Evolutionary conservation across 92 coral and sea anemone species (phyloP).

Genomic region (Porites divaricata): DNA sequence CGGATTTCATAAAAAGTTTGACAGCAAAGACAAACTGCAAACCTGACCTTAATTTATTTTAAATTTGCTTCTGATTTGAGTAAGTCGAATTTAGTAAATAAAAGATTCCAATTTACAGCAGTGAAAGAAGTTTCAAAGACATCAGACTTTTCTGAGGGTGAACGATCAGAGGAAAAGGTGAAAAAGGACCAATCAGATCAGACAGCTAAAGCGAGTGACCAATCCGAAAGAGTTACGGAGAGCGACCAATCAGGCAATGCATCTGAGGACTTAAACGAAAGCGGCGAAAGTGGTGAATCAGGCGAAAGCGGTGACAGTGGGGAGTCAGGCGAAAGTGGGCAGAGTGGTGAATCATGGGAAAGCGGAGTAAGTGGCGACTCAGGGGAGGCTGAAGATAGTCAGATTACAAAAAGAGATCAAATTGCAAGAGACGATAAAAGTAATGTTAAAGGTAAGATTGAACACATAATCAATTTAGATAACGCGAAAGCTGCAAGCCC

Average conservation of each 20-base stretch:
- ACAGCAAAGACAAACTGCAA: too few species aligned
- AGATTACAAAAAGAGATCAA: conserved; percentile 26
- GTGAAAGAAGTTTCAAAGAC: not conserved
- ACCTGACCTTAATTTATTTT: too few species aligned
- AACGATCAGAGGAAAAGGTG: not conserved
- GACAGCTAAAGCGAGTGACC: not conserved
- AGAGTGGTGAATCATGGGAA: conserved; percentile 46
- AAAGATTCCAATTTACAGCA: not conserved
- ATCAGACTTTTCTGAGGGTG: conserved; percentile 25
- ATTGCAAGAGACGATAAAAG: conserved; percentile 17
- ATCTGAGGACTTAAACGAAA: conserved; percentile 33
- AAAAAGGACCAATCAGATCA: not conserved
- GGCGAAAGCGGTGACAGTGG: conserved; percentile 49
- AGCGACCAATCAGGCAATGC: conserved; percentile 45
- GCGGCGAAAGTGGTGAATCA: conserved; percentile 37
- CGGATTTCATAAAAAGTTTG: too few species aligned
- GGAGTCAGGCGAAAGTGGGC: conserved; percentile 46
- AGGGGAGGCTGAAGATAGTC: conserved; percentile 34
- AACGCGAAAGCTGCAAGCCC: not conserved
- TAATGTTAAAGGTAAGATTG: not conserved
- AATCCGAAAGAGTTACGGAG: conserved; percentile 14
- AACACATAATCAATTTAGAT: not conserved
- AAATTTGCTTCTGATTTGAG: too few species aligned
- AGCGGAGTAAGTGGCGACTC: conserved; percentile 48
- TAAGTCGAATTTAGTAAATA: too few species aligned